Evolutionary conservation across 2,888 invertebrate species (phyloP).

Genomic region (Empis livida): DNA sequence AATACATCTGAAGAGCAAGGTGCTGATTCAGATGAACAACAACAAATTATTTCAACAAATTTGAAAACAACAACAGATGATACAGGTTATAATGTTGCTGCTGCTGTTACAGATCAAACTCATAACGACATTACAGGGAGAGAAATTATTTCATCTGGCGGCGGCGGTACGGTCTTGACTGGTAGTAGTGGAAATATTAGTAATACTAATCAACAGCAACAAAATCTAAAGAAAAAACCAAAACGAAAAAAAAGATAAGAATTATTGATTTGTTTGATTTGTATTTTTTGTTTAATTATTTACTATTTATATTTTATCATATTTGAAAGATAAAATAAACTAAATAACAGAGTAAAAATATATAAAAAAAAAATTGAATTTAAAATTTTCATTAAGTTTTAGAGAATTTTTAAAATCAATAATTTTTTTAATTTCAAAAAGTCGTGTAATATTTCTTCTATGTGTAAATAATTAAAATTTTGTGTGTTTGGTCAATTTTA

Average conservation of each 20-base stretch:
- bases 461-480: too few relatives aligned
- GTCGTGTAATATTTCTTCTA: too few relatives aligned
- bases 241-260: slow-evolving; percentile 37
- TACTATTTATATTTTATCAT: slow-evolving; percentile 30
- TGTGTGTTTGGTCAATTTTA: too few relatives aligned
- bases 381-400: not conserved
- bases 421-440: too few relatives aligned
- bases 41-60: not conserved
- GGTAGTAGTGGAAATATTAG: slow-evolving; percentile 5
- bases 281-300: slow-evolving; percentile 32
- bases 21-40: not conserved
- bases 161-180: slow-evolving; percentile 1
- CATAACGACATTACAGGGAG: not conserved
- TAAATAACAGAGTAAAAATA: not conserved
- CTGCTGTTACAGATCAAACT: not conserved
- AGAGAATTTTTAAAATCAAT: not conserved
- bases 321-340: slow-evolving; percentile 13
- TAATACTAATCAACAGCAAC: slow-evolving; percentile 9
- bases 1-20: slow-evolving; percentile 11
- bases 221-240: slow-evolving; percentile 32
- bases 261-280: slow-evolving; percentile 37
- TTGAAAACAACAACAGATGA: not conserved
- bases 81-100: slow-evolving; percentile 6
- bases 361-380: not conserved
- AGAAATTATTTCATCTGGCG: slow-evolving; percentile 4